Evolutionary conservation across 2,888 invertebrate genomes (phyloP).

Genomic region (Flexamia atlantica): DNA sequence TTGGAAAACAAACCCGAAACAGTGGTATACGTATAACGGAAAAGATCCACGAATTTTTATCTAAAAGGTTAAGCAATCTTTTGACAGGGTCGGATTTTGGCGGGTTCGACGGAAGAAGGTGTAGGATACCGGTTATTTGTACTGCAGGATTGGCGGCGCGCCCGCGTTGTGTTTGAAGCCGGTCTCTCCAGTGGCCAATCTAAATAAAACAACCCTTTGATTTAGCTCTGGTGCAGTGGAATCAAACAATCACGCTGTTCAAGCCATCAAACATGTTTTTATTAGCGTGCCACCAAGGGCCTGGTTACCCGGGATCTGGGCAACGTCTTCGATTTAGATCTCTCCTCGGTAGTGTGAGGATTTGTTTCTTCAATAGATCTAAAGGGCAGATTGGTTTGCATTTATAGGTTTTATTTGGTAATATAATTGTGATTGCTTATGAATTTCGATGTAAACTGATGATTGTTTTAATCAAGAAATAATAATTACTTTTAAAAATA

Average conservation of each 20-base stretch:
- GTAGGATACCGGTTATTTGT: conserved; percentile 30
- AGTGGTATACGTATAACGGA: too few species aligned
- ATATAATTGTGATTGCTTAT: too few species aligned
- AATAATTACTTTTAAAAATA: too few species aligned
- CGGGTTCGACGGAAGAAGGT: background rate
- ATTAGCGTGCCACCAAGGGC: background rate
- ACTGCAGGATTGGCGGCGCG: background rate
- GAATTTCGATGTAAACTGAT: too few species aligned
- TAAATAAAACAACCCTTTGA: conserved; percentile 51
- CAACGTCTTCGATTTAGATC: background rate
- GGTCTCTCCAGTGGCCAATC: conserved; percentile 20
- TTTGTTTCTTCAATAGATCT: too few species aligned
- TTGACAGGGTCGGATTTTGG: background rate
- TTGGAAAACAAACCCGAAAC: too few species aligned
- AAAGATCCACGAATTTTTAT: too few species aligned
- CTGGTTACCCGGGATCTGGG: background rate
- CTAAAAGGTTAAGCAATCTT: too few species aligned
- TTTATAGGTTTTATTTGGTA: too few species aligned
- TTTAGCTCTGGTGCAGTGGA: conserved; percentile 28
- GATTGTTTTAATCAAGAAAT: too few species aligned
- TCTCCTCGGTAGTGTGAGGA: background rate
- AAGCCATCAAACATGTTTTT: conserved; percentile 39
- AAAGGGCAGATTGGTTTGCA: too few species aligned
- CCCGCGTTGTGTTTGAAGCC: conserved; percentile 34
- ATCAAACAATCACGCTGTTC: conserved; percentile 31